A percentile compares a stretch with the other conserved stretches of the same genome.
Evolutionary conservation across 1,140 invertebrate genomes (phyloP).

Genomic region (Dufourea novaeangliae): DNA sequence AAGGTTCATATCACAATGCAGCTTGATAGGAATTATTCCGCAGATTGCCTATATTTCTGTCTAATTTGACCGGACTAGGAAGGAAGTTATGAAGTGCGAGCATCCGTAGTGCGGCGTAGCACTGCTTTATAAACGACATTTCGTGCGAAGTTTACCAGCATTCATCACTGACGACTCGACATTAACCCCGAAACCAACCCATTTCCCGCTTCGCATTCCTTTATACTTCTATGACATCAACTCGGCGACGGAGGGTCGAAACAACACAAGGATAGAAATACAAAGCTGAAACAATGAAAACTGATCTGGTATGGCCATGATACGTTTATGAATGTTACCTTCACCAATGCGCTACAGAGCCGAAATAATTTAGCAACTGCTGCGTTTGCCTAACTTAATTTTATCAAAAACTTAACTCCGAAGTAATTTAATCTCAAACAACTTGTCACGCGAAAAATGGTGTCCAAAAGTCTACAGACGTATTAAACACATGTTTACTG

Average conservation of each 20-base stretch:
- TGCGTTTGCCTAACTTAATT: too few species aligned
- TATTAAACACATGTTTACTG: background rate
- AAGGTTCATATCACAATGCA: too few species aligned
- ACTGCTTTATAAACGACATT: slow-evolving; percentile 78
- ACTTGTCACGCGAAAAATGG: too few species aligned
- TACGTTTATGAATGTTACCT: slow-evolving; percentile 4
- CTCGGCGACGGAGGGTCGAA: slow-evolving; percentile 53
- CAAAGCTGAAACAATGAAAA: slow-evolving; percentile 50
- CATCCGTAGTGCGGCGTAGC: slow-evolving; percentile 73
- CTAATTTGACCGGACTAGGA: slow-evolving; percentile 59
- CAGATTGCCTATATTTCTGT: too few species aligned
- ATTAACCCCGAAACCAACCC: slow-evolving; percentile 36
- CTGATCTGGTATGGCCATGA: slow-evolving; percentile 32
- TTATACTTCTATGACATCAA: slow-evolving; percentile 61
- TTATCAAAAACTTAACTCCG: too few species aligned
- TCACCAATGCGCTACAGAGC: too few species aligned
- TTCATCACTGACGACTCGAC: slow-evolving; percentile 74
- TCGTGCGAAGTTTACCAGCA: slow-evolving; percentile 77
- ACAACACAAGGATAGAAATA: slow-evolving; percentile 54
- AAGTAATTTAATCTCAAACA: too few species aligned
- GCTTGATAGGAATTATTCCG: too few species aligned
- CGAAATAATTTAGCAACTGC: too few species aligned
- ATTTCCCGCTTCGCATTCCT: slow-evolving; percentile 28
- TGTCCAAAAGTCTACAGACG: background rate
- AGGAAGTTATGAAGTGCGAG: slow-evolving; percentile 77